These are phyloP conservation scores for Daphoenositta chrysoptera DNA, from an alignment of 2,113 vertebrate species.

Conservation along the genomic window DNA sequence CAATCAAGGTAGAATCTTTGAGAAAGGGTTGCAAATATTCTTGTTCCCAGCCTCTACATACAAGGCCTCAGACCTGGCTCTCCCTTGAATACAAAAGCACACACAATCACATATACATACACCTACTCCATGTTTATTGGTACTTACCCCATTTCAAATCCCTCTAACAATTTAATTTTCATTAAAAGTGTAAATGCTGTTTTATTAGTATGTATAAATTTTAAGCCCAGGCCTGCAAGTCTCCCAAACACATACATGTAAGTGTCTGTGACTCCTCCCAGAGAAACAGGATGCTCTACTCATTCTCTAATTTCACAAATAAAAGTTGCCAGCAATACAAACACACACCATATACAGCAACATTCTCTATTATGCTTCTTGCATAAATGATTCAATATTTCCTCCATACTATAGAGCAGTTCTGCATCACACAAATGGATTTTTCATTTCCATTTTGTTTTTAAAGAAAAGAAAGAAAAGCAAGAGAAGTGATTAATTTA, in stretches of 20 bases:
- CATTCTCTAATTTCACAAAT: neutral
- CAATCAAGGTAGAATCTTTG: neutral
- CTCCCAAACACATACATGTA: neutral
- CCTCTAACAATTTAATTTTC: neutral
- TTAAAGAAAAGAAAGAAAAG: neutral
- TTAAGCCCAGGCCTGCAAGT: neutral
- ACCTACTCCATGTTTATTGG: neutral
- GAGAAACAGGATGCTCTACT: neutral
- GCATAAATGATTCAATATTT: neutral
- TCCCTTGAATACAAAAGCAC: neutral
- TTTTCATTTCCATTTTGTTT: neutral
- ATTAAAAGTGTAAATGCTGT: neutral
- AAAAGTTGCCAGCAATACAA: neutral
- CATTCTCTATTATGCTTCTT: neutral
- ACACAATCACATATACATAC: neutral
- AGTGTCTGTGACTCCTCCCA: neutral
- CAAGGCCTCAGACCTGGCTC: neutral
- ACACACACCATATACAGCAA: neutral
- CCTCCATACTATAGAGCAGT: neutral
- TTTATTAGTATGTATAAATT: neutral
- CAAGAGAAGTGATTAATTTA: neutral
- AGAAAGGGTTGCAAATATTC: neutral
- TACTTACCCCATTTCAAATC: neutral
- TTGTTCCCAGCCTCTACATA: neutral
- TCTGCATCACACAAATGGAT: neutral